Evolutionary conservation across 2,888 invertebrate genomes (phyloP), one percentile per base, ranked within the genome.

Genomic region (Temnothorax unifasciatus): DNA sequence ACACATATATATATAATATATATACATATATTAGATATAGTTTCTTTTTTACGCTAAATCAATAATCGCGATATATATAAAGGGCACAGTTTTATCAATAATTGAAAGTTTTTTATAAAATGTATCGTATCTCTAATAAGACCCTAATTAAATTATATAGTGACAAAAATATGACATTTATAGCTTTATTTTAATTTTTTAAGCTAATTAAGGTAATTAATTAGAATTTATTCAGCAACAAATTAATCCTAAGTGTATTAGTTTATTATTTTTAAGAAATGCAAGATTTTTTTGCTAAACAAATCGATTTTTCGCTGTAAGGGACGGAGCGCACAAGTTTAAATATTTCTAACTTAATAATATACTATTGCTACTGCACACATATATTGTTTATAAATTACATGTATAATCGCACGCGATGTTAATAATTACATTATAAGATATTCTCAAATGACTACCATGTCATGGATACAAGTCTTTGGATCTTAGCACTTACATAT

Each of bases 401-500:
- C 9, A 68, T 86, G 81, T 76, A 63, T 75, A 57, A 84, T 44
- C 38, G 68, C 71, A 85, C 68, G 83, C 61, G 29, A 69, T 79
- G 52, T 85, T 77, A 73, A 57, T 79, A 82, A 87, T 74, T 66
- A 77, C 13, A 76, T 82, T 66, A 66, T 61, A 82, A 75, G 66
- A 66, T 38, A 64, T 75, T 77, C 50, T 61, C 41, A 64, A 63
- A 54, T 63, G 52, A 52, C 52, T 85, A 84, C 38, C 82, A n/a
- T 38, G 68, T 88, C 86, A 69, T 79, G 83, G 50, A 73, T 81
- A 81, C 75, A 88, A 79, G 76, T 86, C 84, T 75, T 88, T 85
- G 74, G 86, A 85, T 83, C 69, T 86, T 89, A 88, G 84, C 82
- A 83, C 83, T 89, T 88, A 85, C 69, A 64, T 74, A 82, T 82